Conservation (phyloP, 2,888 invertebrate species). For the Rambutsinella grinnellia region DNA sequence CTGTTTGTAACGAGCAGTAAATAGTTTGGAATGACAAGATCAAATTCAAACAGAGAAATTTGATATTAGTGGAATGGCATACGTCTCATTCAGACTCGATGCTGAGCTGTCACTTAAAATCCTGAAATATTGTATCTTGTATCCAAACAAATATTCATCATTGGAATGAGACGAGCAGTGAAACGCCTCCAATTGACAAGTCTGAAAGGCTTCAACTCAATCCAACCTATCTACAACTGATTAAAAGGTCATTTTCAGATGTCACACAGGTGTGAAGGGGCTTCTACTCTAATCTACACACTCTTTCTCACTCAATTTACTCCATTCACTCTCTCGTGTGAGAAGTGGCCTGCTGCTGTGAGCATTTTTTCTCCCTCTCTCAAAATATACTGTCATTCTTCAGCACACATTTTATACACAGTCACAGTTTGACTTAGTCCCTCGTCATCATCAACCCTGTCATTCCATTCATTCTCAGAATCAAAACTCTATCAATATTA, state of each 20-base stretch:
- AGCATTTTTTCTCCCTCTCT: conserved; percentile 17
- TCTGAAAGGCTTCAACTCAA: too few species aligned
- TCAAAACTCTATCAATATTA: too few species aligned
- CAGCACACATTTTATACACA: conserved; percentile 35
- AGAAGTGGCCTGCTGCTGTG: conserved; percentile 27
- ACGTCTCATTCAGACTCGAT: conserved; percentile 5
- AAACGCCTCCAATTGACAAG: too few species aligned
- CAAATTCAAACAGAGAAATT: too few species aligned
- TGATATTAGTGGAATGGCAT: too few species aligned
- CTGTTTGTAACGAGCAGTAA: conserved; percentile 19
- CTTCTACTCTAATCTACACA: too few species aligned
- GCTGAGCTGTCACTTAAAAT: conserved; percentile 43
- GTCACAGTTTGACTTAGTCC: conserved; percentile 25
- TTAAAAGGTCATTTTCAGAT: conserved; percentile 64
- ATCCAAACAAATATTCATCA: conserved; percentile 10
- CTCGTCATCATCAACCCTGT: conserved; percentile 20
- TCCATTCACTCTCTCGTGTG: conserved; percentile 4
- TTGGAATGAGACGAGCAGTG: too few species aligned
- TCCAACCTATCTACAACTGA: conserved; percentile 34
- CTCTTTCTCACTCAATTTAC: conserved; percentile 66
- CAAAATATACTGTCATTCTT: conserved; percentile 38
- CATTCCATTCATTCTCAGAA: too few species aligned
- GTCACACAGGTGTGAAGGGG: conserved; percentile 66
- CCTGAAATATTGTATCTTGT: conserved; percentile 37
- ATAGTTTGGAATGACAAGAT: too few species aligned